Evolutionary conservation across 2,797 vertebrate genomes (phyloP).

Genomic region (Intellagama lesueurii): DNA sequence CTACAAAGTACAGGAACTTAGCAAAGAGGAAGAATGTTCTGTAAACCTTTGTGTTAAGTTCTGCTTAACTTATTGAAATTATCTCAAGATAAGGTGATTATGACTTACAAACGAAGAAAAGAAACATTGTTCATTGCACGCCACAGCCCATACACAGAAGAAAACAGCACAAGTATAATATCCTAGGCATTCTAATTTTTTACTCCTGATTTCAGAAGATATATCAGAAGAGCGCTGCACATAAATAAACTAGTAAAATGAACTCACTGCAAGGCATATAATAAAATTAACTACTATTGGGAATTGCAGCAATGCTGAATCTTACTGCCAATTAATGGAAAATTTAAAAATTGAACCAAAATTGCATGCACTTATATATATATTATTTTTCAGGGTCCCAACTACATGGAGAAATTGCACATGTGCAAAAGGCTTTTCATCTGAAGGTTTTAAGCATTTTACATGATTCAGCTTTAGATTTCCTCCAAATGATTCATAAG

Average conservation of each 20-base stretch:
- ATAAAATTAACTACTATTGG: constrained; percentile 17
- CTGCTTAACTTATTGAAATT: background rate
- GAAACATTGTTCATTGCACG: background rate
- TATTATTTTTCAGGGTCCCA: too few species aligned
- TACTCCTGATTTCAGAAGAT: background rate
- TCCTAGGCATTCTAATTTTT: background rate
- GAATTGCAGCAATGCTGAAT: background rate
- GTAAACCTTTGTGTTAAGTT: background rate
- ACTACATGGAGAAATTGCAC: too few species aligned
- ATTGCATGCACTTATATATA: background rate
- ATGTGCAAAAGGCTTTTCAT: too few species aligned
- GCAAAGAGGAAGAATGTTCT: background rate
- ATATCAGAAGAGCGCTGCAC: background rate
- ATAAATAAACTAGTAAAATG: background rate
- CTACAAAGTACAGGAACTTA: background rate
- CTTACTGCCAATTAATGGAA: background rate
- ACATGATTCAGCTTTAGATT: background rate
- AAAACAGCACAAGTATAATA: background rate
- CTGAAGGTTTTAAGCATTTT: background rate
- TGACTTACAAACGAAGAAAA: background rate
- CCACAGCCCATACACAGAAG: background rate
- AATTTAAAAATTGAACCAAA: background rate
- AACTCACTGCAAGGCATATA: background rate
- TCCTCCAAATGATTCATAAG: background rate
- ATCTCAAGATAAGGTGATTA: background rate